phyloP scores from a whole-genome alignment of 2,888 invertebrate species.

The Trichopoda pennipes region DNA sequence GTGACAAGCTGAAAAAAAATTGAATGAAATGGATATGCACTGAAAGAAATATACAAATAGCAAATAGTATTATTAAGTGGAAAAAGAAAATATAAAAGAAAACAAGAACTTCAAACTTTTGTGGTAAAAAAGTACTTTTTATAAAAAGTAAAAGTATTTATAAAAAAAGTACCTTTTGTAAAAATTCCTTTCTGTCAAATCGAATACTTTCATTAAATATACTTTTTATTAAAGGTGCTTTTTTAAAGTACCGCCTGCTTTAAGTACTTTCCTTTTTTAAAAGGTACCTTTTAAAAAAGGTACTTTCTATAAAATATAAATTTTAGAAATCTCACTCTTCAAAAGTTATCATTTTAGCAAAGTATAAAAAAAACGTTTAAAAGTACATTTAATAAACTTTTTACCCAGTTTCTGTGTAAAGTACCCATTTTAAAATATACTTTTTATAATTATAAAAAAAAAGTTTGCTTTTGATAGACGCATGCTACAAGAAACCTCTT shows the following conservation, averaged over 20 bases:
- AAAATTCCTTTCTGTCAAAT: neutral
- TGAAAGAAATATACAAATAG: conserved; percentile 1
- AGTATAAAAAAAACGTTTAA: neutral
- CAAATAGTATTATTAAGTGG: neutral
- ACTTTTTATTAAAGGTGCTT: neutral
- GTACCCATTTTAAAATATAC: neutral
- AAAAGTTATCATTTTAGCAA: too few relatives aligned
- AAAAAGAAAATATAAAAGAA: neutral
- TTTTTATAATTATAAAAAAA: neutral
- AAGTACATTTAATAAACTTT: too few relatives aligned
- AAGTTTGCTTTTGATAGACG: too few relatives aligned
- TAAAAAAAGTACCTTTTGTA: too few relatives aligned
- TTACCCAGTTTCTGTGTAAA: too few relatives aligned
- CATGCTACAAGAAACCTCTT: too few relatives aligned
- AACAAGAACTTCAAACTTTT: too few relatives aligned
- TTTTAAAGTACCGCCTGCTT: too few relatives aligned
- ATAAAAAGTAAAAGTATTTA: neutral
- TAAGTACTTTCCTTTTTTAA: neutral
- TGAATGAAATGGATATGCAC: neutral
- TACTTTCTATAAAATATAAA: neutral
- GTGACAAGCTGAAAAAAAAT: conserved; percentile 16
- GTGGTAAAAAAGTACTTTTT: neutral
- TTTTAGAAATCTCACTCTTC: too few relatives aligned
- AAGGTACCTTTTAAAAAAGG: neutral
- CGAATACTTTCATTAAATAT: neutral